These are phyloP conservation scores for Leptobrachium leishanense DNA, from an alignment of 2,113 vertebrate species.

Conservation along the genomic window DNA sequence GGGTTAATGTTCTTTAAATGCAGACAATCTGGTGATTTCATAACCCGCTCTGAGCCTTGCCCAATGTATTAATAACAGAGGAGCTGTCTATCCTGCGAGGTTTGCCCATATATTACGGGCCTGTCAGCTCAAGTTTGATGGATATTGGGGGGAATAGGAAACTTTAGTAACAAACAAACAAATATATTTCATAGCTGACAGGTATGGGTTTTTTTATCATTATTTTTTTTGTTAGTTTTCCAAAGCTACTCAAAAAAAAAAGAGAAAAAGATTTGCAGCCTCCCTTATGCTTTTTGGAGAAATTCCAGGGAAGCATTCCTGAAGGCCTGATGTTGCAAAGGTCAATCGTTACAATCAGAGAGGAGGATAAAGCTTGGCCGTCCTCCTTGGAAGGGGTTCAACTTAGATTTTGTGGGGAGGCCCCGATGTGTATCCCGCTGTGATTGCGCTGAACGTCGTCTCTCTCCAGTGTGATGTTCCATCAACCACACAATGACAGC, in stretches of 20 bases:
- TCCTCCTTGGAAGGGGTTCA: slow-evolving; percentile 2
- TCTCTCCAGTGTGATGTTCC: slow-evolving; percentile 4
- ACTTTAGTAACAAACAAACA: neutral
- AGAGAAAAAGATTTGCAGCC: neutral
- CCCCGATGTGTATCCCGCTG: slow-evolving; percentile 11
- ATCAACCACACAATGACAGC: slow-evolving; percentile 7
- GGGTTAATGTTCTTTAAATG: too few species aligned
- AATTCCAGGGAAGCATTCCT: slow-evolving; percentile 6
- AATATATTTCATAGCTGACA: too few species aligned
- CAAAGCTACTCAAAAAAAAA: too few species aligned
- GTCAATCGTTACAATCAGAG: neutral
- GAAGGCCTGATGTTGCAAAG: slow-evolving; percentile 1
- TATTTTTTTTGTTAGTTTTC: too few species aligned
- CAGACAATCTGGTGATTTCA: slow-evolving; percentile 6
- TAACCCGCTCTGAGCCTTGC: slow-evolving; percentile 8
- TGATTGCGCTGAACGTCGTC: neutral
- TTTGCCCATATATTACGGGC: neutral
- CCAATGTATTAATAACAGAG: slow-evolving; percentile 5
- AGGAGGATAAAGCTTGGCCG: neutral
- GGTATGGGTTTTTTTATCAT: too few species aligned
- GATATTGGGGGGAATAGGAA: slow-evolving; percentile 7
- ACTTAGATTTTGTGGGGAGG: slow-evolving; percentile 11
- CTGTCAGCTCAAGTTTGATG: slow-evolving; percentile 8
- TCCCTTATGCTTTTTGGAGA: neutral
- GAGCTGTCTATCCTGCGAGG: slow-evolving; percentile 3